Evolutionary conservation across 2,888 invertebrate genomes (phyloP).

Genomic region (Lithophane semibrunnea): DNA sequence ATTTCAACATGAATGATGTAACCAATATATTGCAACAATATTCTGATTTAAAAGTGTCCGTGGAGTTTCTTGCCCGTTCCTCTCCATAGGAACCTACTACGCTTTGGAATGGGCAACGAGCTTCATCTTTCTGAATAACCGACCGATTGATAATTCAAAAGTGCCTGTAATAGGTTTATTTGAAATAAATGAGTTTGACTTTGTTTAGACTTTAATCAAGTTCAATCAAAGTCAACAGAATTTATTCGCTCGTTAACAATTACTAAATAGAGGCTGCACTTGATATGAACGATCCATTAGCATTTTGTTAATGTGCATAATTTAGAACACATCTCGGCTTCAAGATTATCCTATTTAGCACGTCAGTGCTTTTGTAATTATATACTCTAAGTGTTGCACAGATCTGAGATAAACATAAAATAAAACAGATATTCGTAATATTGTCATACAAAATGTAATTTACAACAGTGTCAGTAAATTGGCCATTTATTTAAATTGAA

Average conservation of each 20-base stretch:
- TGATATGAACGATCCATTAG: not conserved
- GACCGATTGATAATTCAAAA: too few species aligned
- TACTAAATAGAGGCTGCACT: not conserved
- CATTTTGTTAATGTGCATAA: not conserved
- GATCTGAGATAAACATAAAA: not conserved
- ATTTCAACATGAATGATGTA: too few species aligned
- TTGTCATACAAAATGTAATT: conserved; percentile 23
- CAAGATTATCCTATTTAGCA: not conserved
- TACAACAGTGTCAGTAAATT: conserved; percentile 2
- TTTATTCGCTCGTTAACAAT: not conserved
- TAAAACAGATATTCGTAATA: not conserved
- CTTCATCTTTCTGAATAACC: too few species aligned
- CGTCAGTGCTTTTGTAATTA: not conserved
- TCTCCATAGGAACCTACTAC: too few species aligned
- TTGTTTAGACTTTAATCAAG: too few species aligned
- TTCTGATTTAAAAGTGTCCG: too few species aligned
- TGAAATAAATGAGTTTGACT: too few species aligned
- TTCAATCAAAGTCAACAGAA: not conserved
- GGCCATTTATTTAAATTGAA: conserved; percentile 20
- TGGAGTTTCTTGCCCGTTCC: too few species aligned
- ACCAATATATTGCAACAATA: too few species aligned
- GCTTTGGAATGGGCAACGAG: too few species aligned
- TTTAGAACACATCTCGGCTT: not conserved
- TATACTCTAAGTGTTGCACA: not conserved
- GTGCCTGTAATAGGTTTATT: too few species aligned